A percentile compares a stretch with the other conserved stretches of the same genome.
phyloP scores from a whole-genome alignment of 2,113 vertebrate genomes.

The Hoplias malabaricus region DNA sequence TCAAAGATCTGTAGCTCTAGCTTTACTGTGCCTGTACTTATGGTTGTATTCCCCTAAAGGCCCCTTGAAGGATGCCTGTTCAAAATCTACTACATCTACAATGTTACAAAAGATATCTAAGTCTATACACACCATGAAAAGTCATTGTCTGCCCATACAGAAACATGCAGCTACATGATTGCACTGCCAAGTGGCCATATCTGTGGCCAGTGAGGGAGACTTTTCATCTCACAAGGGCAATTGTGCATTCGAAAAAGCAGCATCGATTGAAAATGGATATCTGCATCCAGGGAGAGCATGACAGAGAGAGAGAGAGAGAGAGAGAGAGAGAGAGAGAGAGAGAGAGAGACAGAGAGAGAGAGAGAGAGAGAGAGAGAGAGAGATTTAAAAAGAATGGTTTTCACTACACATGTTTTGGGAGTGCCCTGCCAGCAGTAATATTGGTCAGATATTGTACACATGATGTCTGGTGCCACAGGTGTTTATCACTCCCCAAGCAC shows the following conservation, averaged over 20 bases:
- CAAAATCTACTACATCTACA: slow-evolving; percentile 23
- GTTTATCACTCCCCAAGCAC: neutral
- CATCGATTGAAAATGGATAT: slow-evolving; percentile 14
- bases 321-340: neutral
- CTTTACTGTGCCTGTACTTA: slow-evolving; percentile 8
- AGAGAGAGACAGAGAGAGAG: neutral
- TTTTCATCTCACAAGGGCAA: slow-evolving; percentile 1
- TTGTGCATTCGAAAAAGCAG: slow-evolving; percentile 3
- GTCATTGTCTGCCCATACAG: neutral
- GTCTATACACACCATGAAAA: neutral
- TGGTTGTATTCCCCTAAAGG: slow-evolving; percentile 25
- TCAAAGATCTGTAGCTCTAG: slow-evolving; percentile 35
- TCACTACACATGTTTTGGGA: slow-evolving; percentile 4
- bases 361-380: neutral
- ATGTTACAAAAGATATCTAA: neutral
- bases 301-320: neutral
- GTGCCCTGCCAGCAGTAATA: slow-evolving; percentile 14
- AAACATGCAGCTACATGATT: neutral
- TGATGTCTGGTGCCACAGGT: slow-evolving; percentile 11
- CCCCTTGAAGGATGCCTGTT: slow-evolving; percentile 27
- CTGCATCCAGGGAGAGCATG: neutral
- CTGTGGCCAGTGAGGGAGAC: slow-evolving; percentile 4
- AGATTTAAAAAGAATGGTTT: neutral
- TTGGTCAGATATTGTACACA: slow-evolving; percentile 10
- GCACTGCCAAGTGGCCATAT: neutral